Conservation (phyloP, 2,888 invertebrate genomes). For the Syrista parreyssii region DNA sequence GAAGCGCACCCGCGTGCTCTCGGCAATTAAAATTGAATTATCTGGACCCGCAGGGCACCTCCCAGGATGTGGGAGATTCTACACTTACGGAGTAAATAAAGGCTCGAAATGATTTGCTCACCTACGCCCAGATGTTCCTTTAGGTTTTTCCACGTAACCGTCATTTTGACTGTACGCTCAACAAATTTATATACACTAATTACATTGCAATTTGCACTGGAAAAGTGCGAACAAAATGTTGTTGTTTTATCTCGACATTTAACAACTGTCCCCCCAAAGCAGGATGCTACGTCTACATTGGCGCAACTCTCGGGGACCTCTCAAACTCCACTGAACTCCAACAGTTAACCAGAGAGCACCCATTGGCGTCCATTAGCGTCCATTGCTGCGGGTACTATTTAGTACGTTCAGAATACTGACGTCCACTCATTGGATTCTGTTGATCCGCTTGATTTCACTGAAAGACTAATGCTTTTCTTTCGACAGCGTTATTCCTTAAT, state of each 20-base stretch:
- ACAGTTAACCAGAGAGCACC: not conserved
- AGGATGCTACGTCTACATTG: conserved; percentile 34
- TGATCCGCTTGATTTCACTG: not conserved
- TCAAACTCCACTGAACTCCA: not conserved
- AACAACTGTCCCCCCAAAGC: conserved; percentile 38
- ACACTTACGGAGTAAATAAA: conserved; percentile 12
- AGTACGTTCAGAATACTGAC: not conserved
- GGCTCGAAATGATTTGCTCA: conserved; percentile 35
- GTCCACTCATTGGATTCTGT: not conserved
- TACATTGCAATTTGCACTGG: conserved; percentile 43
- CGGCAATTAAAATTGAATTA: conserved; percentile 8
- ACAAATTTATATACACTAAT: conserved; percentile 39
- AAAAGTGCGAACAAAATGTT: conserved; percentile 33
- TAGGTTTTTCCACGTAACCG: conserved; percentile 47
- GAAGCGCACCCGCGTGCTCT: not conserved
- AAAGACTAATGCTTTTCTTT: not conserved
- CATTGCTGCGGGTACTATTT: not conserved
- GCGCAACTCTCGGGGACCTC: conserved; percentile 13
- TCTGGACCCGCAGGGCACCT: conserved; percentile 42
- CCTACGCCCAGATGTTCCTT: conserved; percentile 54
- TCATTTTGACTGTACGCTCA: conserved; percentile 34
- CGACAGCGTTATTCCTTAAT: too few species aligned
- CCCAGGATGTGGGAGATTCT: conserved; percentile 51
- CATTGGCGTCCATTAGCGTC: not conserved
- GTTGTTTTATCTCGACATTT: conserved; percentile 47